Base-by-base conservation (phyloP, 2,888 invertebrate genomes). In the Apodemia hepburni region DNA sequence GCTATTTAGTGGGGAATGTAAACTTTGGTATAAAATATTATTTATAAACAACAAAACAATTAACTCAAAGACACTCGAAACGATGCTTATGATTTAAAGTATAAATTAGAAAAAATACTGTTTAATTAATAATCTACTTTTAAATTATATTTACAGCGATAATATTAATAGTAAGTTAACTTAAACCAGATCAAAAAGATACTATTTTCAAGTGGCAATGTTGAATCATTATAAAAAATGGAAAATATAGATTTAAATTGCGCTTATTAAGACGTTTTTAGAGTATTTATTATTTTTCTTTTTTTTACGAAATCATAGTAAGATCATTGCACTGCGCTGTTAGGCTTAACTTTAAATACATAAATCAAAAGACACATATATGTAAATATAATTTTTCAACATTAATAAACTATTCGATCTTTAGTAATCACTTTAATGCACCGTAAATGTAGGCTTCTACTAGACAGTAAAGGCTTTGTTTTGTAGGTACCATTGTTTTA, bases 11-110 rank as follows among this genome's bases (percentile, higher is more conserved):
- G 92, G 93, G 94, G 94, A 94, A 94, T 94, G 94, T 94, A 94
- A 93, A 94, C 94, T 94, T 94, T 94, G 94, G 94, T 93, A 94
- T 94, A 91, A 90, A 90, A 90, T 89, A 89, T 88, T 89, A 90
- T 87, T 88, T 84, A 75, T 85, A 85, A 86, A 84, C 85, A 90
- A 91, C 90, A 89, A 87, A 90, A 90, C 86, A 80, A 81, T 77
- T 84, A 84, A 85, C 79, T 82, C 84, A 87, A 83, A 87, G 81
- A 84, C 83, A 86, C 80, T 84, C 85, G 80, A 84, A 86, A 84
- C 80, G 78, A 83, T 71, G 78, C 87, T 88, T 88, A 90, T 72
- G 85, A 81, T 79, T n/a, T n/a, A n/a, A 87, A 83, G 80, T 79
- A 91, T 91, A 91, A 91, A 89, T 91, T 90, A 90, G 78, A 80